Evolutionary conservation across 2,113 vertebrate genomes (phyloP), one percentile per base, ranked within the genome.

Genomic region (Percina caprodes): DNA sequence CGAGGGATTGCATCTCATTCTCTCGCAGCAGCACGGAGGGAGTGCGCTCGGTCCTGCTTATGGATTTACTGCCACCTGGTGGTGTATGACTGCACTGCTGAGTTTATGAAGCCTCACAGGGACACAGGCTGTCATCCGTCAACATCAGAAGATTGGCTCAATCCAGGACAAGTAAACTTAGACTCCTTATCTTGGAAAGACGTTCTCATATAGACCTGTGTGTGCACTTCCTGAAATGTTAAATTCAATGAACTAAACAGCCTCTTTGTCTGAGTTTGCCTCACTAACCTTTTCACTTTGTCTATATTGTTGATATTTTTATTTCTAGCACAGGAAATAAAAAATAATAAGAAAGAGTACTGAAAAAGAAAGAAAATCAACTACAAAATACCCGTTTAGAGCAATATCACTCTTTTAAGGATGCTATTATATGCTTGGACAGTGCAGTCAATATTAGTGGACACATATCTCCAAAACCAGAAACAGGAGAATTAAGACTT

Each of bases 1-100:
- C 77, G 59, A 82, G 76, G 87, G 90, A 91, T 91, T 92, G 92
- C 89, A 90, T 93, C 85, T 92, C 81, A 92, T 94, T 94, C 90
- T 79, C 85, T 83, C 77, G 23, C 68, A 69, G 23, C 66, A 69
- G 82, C 10, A 8, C 0, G 2, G 42, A 72, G 15, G 55, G 68
- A n/a, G 21, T 3, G 74, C 12, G 61, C 61, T 80, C 81, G 26
- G 63, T 45, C 60, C 79, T 69, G 51, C 55, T 74, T 2, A 3
- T 80, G 87, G 55, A 61, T 82, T 71, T 88, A 93, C 85, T 94
- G 91, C 92, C 94, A 92, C 89, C 95, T 93, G 75, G 86, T 92
- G 93, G 84, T 49, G 6, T 0, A 0, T 0, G 30, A 3, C 15
- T 0, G 16, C 61, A 63, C 35, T 24, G 52, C 62, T 5, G 24